Conservation (phyloP, 1,140 invertebrate species). For the Drosophila nigromelanica region DNA sequence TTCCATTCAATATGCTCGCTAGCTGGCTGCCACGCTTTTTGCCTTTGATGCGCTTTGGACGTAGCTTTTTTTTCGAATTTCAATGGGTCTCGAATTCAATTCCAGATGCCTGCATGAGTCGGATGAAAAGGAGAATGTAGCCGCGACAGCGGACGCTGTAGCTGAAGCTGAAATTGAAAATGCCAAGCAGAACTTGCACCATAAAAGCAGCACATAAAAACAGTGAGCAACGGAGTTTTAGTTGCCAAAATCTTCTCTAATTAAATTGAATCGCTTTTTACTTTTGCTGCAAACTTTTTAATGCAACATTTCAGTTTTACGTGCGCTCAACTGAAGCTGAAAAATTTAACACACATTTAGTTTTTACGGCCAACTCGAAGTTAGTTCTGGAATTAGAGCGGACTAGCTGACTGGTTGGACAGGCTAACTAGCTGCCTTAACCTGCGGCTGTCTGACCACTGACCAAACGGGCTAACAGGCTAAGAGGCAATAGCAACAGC, state of each 20-base stretch:
- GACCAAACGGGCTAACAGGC: slow-evolving; percentile 1
- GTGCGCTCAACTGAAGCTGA: slow-evolving; percentile 67
- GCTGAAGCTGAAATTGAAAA: slow-evolving; percentile 36
- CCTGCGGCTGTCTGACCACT: background rate
- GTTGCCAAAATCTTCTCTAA: slow-evolving; percentile 68
- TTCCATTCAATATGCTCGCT: slow-evolving; percentile 66
- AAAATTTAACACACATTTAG: slow-evolving; percentile 72
- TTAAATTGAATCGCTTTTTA: slow-evolving; percentile 74
- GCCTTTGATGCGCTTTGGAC: slow-evolving; percentile 37
- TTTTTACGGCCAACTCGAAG: slow-evolving; percentile 52
- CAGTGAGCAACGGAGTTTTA: slow-evolving; percentile 27
- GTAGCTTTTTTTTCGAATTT: slow-evolving; percentile 29
- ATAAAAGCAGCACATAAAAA: slow-evolving; percentile 71
- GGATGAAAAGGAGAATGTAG: slow-evolving; percentile 1
- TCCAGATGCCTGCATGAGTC: slow-evolving; percentile 40
- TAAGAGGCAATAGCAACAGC: background rate
- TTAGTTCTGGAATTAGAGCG: slow-evolving; percentile 18
- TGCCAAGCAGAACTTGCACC: slow-evolving; percentile 47
- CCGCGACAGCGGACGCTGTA: no score
- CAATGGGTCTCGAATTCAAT: slow-evolving; percentile 29
- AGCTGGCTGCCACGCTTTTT: slow-evolving; percentile 38
- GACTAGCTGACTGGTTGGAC: background rate
- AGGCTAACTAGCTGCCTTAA: background rate
- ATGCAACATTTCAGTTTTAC: slow-evolving; percentile 75
- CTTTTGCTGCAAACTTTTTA: slow-evolving; percentile 66